Evolutionary conservation across 1,140 invertebrate species (phyloP), one percentile per base, ranked within the genome.

Genomic region (Nasonia vitripennis): DNA sequence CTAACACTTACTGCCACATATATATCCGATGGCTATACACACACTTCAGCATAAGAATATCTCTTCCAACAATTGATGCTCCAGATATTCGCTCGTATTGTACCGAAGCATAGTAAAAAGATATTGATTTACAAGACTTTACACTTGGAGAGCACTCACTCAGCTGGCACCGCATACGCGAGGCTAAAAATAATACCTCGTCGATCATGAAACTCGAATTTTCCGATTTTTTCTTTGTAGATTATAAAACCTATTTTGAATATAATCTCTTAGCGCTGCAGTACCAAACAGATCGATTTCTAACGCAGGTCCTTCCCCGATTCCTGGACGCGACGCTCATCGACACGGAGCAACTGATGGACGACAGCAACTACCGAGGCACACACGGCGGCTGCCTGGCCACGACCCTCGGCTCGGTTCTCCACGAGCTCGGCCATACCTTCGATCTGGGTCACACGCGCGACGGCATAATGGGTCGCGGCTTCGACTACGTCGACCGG

Each of bases 391-490:
- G 97, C 37, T 98, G 98, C 90, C 98, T 97, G 93, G 96, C 98
- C 5, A 98, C 98, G 14, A 98, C 97, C 23, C 92, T 99, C 48
- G 98, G 98, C 6, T 97, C 98, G n/a, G 96, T 98, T 10, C 95
- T 98, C 45, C 98, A 99, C 93, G 98, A 99, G 94, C 92, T 99
- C 71, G 98, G 98, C 17, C 98, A 99, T 91, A 98, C 97, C 1
- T 98, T 99, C 92, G 98, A 99, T 93, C 94, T 99, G 55, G 98
- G 97, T 0, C 98, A 99, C 91, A 97, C 97, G 0, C 94, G 95
- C 87, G 95, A 96, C 87, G 98, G 98, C 10, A 97, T 99, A 74
- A 99, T 99, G 98, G 97, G 97, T 20, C 95, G 97, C 89, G 98
- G 98, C 20, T 99, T 99, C 92, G 98, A 99, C 92, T 96, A 98